Base-by-base conservation (phyloP, 1,140 invertebrate genomes). In the Hormaphis cornu region DNA sequence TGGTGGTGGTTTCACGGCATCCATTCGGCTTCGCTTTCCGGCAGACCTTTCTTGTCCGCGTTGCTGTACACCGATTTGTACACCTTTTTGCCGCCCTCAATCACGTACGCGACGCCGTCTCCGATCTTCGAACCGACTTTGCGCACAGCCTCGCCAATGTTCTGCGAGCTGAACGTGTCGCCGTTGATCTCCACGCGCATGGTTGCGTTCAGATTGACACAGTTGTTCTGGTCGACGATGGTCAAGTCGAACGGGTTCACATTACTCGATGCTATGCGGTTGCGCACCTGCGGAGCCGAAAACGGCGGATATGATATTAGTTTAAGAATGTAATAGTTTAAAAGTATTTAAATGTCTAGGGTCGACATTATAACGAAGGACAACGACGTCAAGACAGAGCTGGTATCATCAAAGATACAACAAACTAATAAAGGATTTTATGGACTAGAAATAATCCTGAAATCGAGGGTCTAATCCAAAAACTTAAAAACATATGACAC, bases 191-290 rank as follows among this genome's bases (percentile, higher is more conserved):
- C 85, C 46, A 91, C 85, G 18, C 37, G 48, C 44, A 56, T 52
- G 2, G 58, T 28, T 3, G 88, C 78, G 5, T 83, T 80, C n/a
- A 80, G 80, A 12, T 82, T 80, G 35, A 81, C 77, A 75, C 89
- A 91, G 3, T 83, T 81, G 1, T 71, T 80, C 75, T 92, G 89
- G 6, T 83, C 82, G 46, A 91, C 85, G 61, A 89, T 85, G 37
- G 86, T 88, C 69, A 92, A 77, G 71, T 89, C 86, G 73, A 82
- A 88, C 0, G 88, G 88, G 76, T 89, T 84, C 0, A 91, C 84
- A 14, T 85, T 84, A 72, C 80, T 86, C 0, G 76, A 76, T 0
- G 80, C 75, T 35, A 91, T 74, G 54, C 82, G 82, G 1, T 79
- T 77, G 12, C 88, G 85, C 69, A 89, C 76, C 82, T 88, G 77